Percentiles rank a stretch among this genome's conserved stretches.
Evolutionary conservation across 2,113 vertebrate species (phyloP).

Genomic region (Rhombomys opimus): DNA sequence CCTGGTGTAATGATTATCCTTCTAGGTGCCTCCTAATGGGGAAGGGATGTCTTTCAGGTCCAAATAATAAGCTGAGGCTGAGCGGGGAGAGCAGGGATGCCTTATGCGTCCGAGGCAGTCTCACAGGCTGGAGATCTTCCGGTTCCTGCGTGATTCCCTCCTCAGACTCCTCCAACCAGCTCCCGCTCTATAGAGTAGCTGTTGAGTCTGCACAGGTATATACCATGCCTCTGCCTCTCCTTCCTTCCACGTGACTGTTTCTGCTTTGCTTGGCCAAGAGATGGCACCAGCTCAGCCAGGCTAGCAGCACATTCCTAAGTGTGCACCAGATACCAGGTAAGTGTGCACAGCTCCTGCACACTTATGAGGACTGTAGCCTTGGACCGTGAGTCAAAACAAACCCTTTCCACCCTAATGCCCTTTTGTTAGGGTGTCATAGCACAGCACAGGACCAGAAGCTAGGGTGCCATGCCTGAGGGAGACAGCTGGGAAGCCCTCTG

Average conservation of each 20-base stretch:
- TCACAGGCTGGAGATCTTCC: not conserved
- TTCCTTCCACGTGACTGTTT: not conserved
- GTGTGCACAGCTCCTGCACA: too few relatives aligned
- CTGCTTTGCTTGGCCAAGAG: not conserved
- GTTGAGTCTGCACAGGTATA: not conserved
- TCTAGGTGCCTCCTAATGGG: not conserved
- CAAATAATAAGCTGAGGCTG: not conserved
- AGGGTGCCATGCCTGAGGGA: not conserved
- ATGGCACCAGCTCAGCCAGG: not conserved
- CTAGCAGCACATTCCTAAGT: not conserved
- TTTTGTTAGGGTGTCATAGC: not conserved
- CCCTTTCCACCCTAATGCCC: not conserved
- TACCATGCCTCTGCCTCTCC: not conserved
- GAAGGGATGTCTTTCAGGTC: not conserved
- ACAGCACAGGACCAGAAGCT: not conserved
- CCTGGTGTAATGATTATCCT: not conserved
- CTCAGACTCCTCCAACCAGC: not conserved
- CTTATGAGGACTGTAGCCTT: not conserved
- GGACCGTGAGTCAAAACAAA: not conserved
- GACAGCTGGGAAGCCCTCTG: not conserved
- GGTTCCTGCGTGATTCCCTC: not conserved
- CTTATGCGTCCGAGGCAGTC: accelerated
- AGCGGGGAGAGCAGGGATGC: not conserved
- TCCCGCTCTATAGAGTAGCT: not conserved
- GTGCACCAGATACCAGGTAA: too few relatives aligned